Conservation (phyloP, 92 coral and sea anemone species). For the Bergia sp. region DNA sequence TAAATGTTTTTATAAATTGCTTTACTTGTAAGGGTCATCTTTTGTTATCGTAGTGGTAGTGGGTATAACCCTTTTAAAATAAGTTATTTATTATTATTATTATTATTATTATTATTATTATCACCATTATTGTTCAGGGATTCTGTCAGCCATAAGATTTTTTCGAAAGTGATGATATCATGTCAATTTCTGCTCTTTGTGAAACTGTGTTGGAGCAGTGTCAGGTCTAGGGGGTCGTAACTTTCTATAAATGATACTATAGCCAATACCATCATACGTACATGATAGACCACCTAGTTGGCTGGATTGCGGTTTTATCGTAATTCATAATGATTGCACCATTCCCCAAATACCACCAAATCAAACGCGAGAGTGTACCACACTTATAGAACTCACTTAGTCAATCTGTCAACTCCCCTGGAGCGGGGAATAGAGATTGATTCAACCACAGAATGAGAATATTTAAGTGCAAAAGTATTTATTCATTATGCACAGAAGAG, state of each 20-base stretch:
- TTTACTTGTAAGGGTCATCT: too few species aligned
- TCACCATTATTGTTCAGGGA: too few species aligned
- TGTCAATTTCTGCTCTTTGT: neutral
- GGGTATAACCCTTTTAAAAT: too few species aligned
- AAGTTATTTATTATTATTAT: too few species aligned
- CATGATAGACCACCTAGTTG: neutral
- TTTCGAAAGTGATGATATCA: too few species aligned
- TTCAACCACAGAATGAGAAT: neutral
- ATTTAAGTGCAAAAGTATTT: neutral
- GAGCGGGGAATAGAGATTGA: neutral
- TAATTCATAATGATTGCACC: too few species aligned
- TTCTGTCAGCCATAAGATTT: too few species aligned
- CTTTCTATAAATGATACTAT: neutral
- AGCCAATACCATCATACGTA: neutral
- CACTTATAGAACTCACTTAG: neutral
- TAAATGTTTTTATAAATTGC: too few species aligned
- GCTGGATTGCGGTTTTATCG: neutral
- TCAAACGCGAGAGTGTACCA: neutral
- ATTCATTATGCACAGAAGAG: neutral
- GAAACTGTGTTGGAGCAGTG: neutral
- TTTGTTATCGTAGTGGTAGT: too few species aligned
- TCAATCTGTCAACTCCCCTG: neutral
- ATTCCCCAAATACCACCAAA: neutral
- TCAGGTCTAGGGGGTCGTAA: neutral
- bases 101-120: too few species aligned